Conservation (phyloP, 2,797 vertebrate genomes). For the Scomberomorus guttatus region DNA sequence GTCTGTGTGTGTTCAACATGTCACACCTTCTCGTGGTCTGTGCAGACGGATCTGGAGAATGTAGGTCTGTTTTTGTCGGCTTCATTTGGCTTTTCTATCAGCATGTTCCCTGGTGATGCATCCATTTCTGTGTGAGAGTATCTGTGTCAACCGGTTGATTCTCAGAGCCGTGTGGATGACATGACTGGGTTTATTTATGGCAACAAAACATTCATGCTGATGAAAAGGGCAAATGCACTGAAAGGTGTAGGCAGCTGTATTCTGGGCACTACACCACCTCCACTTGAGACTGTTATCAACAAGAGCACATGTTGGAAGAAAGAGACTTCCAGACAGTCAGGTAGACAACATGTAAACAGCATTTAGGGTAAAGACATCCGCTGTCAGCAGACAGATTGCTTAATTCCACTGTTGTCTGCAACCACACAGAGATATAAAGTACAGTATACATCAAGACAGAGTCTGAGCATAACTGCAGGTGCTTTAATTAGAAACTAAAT, state of each 20-base stretch:
- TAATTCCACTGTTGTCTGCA: conserved; percentile 38
- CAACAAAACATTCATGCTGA: conserved; percentile 45
- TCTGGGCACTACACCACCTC: conserved; percentile 1
- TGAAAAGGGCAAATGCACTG: conserved; percentile 52
- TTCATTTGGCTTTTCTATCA: conserved; percentile 31
- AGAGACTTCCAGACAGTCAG: conserved; percentile 16
- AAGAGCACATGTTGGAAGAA: conserved; percentile 2
- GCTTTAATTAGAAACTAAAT: conserved; percentile 82
- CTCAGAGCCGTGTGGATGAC: conserved; percentile 22
- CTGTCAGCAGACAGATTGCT: conserved; percentile 24
- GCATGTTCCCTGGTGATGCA: conserved; percentile 31
- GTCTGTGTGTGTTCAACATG: not conserved
- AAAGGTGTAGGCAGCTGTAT: conserved; percentile 32
- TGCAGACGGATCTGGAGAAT: conserved; percentile 10
- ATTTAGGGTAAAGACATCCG: conserved; percentile 22
- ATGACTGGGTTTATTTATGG: conserved; percentile 54
- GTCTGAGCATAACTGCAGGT: conserved; percentile 64
- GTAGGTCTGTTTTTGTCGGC: conserved; percentile 29
- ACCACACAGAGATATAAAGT: conserved; percentile 40
- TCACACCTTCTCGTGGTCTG: conserved; percentile 8
- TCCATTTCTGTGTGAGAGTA: conserved; percentile 34
- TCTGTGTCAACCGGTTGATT: conserved; percentile 46
- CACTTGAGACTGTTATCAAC: conserved; percentile 30
- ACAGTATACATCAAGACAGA: conserved; percentile 35
- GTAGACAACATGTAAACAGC: conserved; percentile 35